Percentiles rank a stretch among this genome's conserved stretches.
Conservation (phyloP, 2,797 vertebrate genomes). For the Selene dorsalis region DNA sequence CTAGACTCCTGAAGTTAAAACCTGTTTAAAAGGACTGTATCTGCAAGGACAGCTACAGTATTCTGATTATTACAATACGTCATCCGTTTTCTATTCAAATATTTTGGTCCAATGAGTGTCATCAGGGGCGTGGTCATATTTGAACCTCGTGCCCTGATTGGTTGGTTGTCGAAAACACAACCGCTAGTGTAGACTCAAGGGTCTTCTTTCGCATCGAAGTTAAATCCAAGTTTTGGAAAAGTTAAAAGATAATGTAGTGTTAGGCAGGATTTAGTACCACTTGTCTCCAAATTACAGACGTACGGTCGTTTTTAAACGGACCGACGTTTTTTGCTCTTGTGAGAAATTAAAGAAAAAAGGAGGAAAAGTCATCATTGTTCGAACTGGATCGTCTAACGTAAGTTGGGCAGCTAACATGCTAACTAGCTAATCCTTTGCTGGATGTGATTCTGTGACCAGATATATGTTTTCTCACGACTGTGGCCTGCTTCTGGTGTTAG, state of each 20-base stretch:
- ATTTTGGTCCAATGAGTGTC: constrained; percentile 60
- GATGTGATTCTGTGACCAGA: not conserved
- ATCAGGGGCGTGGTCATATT: constrained; percentile 77
- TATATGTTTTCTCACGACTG: not conserved
- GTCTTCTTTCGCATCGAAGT: constrained; percentile 42
- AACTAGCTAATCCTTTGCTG: constrained; percentile 51
- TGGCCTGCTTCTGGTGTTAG: not conserved
- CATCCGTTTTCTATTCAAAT: constrained; percentile 72
- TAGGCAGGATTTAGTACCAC: rapidly evolving
- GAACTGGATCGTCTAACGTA: constrained; percentile 83
- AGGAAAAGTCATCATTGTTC: constrained; percentile 71
- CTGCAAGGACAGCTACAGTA: not conserved
- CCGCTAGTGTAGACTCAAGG: not conserved
- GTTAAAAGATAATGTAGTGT: constrained; percentile 41
- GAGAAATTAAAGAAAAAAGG: constrained; percentile 42
- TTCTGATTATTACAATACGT: constrained; percentile 31
- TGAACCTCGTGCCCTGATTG: constrained; percentile 80
- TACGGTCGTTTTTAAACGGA: not conserved
- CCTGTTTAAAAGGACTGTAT: not conserved
- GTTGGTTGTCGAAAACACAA: constrained; percentile 60
- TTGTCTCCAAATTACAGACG: no score
- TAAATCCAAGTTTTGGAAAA: constrained; percentile 60
- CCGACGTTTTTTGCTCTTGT: constrained; percentile 24
- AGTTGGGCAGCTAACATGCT: constrained; percentile 74
- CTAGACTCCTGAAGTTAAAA: not conserved